Conservation (phyloP, 2,888 invertebrate species). For the Pycnomerus fuliginosus region DNA sequence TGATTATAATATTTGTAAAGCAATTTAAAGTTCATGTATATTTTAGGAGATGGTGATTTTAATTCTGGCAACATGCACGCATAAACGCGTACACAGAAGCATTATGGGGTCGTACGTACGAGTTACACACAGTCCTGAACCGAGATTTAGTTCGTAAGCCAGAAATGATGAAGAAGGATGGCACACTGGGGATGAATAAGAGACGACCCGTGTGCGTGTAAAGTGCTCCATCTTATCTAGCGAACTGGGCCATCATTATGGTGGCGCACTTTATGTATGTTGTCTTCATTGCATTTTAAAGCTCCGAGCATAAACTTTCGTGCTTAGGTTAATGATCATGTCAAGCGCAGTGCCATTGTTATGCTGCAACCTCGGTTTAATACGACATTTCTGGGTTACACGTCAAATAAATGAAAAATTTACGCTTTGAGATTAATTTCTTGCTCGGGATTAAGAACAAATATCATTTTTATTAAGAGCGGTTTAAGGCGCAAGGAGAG, state of each 20-base stretch:
- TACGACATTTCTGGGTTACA: too few species aligned
- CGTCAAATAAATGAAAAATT: too few species aligned
- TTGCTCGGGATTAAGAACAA: too few species aligned
- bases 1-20: too few species aligned
- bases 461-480: too few species aligned
- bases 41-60: neutral
- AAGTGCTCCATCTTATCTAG: conserved; percentile 23
- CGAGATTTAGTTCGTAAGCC: conserved; percentile 23
- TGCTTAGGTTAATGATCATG: conserved; percentile 14
- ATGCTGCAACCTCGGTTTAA: too few species aligned
- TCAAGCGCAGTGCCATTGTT: too few species aligned
- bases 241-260: conserved; percentile 5
- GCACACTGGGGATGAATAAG: conserved; percentile 24
- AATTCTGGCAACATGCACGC: neutral
- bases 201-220: conserved; percentile 23
- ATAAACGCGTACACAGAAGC: neutral
- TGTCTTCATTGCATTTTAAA: conserved; percentile 20
- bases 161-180: conserved; percentile 28
- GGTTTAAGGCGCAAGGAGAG: too few species aligned
- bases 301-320: conserved; percentile 9
- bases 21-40: too few species aligned
- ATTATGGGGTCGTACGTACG: conserved; percentile 7
- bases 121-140: conserved; percentile 11
- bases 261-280: conserved; percentile 17
- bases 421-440: too few species aligned